A percentile compares a stretch with the other conserved stretches of the same genome.
Conservation (phyloP, 2,888 invertebrate species). For the Xiphydria camelus region DNA sequence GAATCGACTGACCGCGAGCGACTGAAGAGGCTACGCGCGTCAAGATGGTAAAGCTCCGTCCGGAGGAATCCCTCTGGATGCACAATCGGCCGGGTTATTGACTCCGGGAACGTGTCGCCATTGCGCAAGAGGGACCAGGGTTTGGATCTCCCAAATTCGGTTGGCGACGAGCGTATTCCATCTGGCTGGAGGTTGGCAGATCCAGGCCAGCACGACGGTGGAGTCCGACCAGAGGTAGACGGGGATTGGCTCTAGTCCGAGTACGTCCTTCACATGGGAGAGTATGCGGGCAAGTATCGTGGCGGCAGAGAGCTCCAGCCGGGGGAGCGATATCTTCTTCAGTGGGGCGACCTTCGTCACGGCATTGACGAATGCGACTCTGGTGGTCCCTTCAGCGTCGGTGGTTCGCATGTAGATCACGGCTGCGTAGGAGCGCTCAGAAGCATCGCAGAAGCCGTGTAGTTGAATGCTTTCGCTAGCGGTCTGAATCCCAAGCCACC, state of each 20-base stretch:
- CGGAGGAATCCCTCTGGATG: constrained; percentile 44
- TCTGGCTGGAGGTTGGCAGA: constrained; percentile 22
- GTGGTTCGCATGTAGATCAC: constrained; percentile 20
- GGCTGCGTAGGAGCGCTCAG: constrained; percentile 24
- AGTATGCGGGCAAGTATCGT: constrained; percentile 28
- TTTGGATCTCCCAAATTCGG: constrained; percentile 37
- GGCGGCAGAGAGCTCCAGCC: constrained; percentile 24
- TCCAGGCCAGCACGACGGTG: no score
- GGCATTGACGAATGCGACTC: constrained; percentile 12
- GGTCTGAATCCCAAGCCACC: constrained; percentile 8
- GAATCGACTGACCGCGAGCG: no score
- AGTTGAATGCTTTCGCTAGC: constrained; percentile 7
- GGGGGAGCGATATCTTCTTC: no score
- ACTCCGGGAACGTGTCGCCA: constrained; percentile 37
- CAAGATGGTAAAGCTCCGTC: no score
- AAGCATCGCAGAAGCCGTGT: constrained; percentile 31
- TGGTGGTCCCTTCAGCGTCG: no score
- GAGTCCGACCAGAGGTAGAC: no score
- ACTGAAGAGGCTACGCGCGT: no score
- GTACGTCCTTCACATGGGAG: not conserved
- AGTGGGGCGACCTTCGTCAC: no score
- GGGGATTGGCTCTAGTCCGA: constrained; percentile 18
- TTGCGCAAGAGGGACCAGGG: constrained; percentile 18
- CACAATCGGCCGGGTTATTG: no score
- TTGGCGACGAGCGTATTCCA: constrained; percentile 34